phyloP scores from a whole-genome alignment of 2,797 vertebrate species.

The Otolemur crassicaudatus region DNA sequence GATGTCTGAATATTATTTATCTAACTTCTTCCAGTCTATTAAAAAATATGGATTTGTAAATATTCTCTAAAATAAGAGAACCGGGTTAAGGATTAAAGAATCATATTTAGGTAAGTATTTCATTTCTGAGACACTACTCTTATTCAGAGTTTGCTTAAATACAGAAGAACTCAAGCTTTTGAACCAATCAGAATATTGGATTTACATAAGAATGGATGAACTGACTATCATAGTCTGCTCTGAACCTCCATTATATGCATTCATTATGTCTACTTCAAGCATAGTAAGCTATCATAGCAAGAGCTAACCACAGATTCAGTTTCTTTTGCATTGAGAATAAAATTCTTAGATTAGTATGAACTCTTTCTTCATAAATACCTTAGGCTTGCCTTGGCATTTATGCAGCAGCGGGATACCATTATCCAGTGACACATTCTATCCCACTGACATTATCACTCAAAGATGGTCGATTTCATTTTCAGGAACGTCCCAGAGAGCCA shows the following conservation, averaged over 20 bases:
- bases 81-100: not conserved
- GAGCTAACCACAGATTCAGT: not conserved
- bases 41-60: slow-evolving; percentile 40
- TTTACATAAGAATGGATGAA: slow-evolving; percentile 29
- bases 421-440: slow-evolving; percentile 80
- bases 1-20: not conserved
- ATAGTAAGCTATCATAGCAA: not conserved
- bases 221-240: not conserved
- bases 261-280: not conserved
- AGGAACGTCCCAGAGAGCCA: slow-evolving; percentile 71
- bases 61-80: not conserved
- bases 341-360: slow-evolving; percentile 52
- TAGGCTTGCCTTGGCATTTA: slow-evolving; percentile 84
- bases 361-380: slow-evolving; percentile 68
- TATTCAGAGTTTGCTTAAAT: slow-evolving; percentile 31
- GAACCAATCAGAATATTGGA: not conserved
- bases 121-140: slow-evolving; percentile 21
- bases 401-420: slow-evolving; percentile 85
- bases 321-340: slow-evolving; percentile 66
- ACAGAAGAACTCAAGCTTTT: not conserved
- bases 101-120: not conserved
- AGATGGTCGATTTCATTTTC: slow-evolving; percentile 80
- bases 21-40: not conserved
- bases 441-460: slow-evolving; percentile 82
- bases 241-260: not conserved